phyloP scores from a whole-genome alignment of 2,113 vertebrate genomes.

The Ellobius talpinus region DNA sequence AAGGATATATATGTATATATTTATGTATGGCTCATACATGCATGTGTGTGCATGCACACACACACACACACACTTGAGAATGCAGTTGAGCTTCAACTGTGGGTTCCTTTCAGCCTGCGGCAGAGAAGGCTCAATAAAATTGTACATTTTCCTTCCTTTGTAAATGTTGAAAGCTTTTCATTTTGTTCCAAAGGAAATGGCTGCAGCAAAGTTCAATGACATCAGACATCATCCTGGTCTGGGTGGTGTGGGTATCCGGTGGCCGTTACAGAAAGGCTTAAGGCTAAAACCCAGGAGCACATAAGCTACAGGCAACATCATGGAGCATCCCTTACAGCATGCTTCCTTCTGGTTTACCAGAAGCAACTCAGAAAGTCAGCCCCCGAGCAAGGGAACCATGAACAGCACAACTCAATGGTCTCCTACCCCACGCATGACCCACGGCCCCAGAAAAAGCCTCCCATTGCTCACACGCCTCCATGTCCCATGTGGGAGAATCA shows the following conservation, averaged over 20 bases:
- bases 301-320: constrained; percentile 57
- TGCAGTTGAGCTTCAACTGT: constrained; percentile 81
- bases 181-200: constrained; percentile 86
- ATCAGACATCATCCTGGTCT: constrained; percentile 62
- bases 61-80: not conserved
- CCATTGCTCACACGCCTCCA: not conserved
- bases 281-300: constrained; percentile 63
- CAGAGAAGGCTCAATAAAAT: constrained; percentile 76
- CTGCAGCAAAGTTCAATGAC: constrained; percentile 63
- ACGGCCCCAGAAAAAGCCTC: not conserved
- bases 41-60: not conserved
- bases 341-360: constrained; percentile 9
- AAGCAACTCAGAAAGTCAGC: not conserved
- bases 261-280: constrained; percentile 17
- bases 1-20: not conserved
- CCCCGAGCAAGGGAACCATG: not conserved
- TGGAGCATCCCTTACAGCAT: not conserved
- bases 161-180: constrained; percentile 82
- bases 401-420: not conserved
- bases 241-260: constrained; percentile 76
- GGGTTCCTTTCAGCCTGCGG: constrained; percentile 75
- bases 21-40: not conserved
- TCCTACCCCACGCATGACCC: not conserved
- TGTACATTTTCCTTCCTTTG: constrained; percentile 90
- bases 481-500: not conserved